These are phyloP conservation scores for Luehdorfia chinensis DNA, from an alignment of 1,140 invertebrate species.

Conservation along the genomic window DNA sequence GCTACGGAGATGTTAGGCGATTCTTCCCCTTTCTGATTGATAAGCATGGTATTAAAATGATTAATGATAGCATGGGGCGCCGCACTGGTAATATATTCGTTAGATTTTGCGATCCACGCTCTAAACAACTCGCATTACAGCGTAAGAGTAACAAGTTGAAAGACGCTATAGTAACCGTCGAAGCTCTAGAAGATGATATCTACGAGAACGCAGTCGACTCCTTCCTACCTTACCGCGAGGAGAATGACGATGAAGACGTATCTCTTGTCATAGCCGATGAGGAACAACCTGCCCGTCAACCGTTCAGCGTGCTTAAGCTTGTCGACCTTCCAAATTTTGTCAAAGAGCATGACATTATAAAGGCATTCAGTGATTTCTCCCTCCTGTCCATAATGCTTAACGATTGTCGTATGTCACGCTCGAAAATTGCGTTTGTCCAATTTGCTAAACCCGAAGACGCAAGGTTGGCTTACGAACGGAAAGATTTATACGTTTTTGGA, in stretches of 20 bases:
- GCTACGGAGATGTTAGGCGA: conserved; percentile 87
- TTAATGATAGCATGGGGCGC: conserved; percentile 87
- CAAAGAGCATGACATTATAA: conserved; percentile 87
- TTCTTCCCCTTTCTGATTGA: conserved; percentile 89
- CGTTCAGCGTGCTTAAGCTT: conserved; percentile 78
- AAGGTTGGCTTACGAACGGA: conserved; percentile 77
- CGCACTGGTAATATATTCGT: conserved; percentile 89
- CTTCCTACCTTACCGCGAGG: conserved; percentile 75
- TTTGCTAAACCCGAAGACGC: conserved; percentile 85
- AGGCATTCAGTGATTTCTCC: conserved; percentile 85
- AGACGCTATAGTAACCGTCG: conserved; percentile 80
- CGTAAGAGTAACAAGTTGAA: conserved; percentile 78
- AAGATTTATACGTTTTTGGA: conserved; percentile 51
- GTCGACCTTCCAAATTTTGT: conserved; percentile 85
- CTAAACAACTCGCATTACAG: conserved; percentile 83
- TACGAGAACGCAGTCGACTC: conserved; percentile 83
- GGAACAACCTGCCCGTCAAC: conserved; percentile 24
- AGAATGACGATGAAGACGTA: conserved; percentile 45
- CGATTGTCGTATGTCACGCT: conserved; percentile 77
- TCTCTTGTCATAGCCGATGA: conserved; percentile 33
- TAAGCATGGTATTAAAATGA: conserved; percentile 90
- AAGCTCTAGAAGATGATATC: conserved; percentile 79
- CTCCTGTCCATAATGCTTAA: conserved; percentile 83
- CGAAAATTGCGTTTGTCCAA: conserved; percentile 84
- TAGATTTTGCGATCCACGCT: conserved; percentile 83